phyloP scores from a whole-genome alignment of 2,113 vertebrate species.

The Xiphophorus hellerii region DNA sequence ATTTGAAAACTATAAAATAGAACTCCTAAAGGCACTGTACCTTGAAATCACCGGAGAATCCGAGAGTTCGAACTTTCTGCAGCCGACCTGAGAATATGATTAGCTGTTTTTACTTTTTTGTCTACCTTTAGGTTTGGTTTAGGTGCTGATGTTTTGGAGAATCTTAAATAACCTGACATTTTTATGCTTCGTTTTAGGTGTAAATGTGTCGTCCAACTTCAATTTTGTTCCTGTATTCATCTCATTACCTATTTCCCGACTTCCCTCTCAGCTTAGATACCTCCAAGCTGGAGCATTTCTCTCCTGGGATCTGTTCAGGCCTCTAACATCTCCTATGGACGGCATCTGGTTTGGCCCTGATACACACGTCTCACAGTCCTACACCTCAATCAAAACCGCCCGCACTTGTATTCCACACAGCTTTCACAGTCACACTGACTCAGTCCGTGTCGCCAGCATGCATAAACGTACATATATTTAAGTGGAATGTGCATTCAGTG shows the following conservation, averaged over 20 bases:
- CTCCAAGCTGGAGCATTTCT: constrained; percentile 15
- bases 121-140: too few relatives aligned
- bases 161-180: too few relatives aligned
- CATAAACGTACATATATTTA: background rate
- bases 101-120: background rate
- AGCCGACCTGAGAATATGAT: background rate
- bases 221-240: background rate
- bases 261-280: constrained; percentile 23
- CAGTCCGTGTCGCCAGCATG: background rate
- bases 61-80: too few relatives aligned
- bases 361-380: constrained; percentile 21
- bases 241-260: constrained; percentile 13
- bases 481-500: background rate
- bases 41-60: too few relatives aligned
- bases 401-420: constrained; percentile 24
- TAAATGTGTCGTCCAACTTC: background rate
- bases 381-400: constrained; percentile 30
- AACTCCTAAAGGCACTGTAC: too few relatives aligned
- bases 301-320: constrained; percentile 26
- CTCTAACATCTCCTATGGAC: constrained; percentile 24
- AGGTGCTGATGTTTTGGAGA: too few relatives aligned
- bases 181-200: background rate
- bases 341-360: constrained; percentile 37
- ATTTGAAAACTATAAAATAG: too few relatives aligned
- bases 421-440: constrained; percentile 8